Evolutionary conservation across 2,113 vertebrate species (phyloP).

Genomic region (Myotis lucifugus): DNA sequence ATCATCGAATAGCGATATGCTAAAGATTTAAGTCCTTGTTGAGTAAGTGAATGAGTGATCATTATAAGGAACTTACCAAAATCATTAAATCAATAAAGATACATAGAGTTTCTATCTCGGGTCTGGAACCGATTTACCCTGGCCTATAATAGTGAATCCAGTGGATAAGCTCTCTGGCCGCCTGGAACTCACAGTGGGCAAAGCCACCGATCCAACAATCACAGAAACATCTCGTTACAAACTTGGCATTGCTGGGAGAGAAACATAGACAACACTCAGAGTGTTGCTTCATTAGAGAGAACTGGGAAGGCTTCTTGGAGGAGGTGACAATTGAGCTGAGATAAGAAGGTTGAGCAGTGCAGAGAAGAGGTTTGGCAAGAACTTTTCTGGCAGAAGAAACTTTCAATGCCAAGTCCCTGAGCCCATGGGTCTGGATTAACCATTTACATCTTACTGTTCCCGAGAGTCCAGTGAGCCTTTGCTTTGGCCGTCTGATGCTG

Average conservation of each 20-base stretch:
- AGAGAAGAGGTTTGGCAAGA: background rate
- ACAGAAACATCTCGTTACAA: background rate
- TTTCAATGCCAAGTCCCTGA: background rate
- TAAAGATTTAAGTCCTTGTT: background rate
- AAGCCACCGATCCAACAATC: background rate
- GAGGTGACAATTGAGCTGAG: background rate
- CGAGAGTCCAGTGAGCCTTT: background rate
- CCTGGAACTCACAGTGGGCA: background rate
- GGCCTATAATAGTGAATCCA: background rate
- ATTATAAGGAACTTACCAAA: background rate
- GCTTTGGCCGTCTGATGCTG: background rate
- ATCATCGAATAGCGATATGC: background rate
- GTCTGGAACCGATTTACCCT: background rate
- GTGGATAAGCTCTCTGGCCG: background rate
- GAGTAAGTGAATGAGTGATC: background rate
- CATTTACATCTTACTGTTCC: background rate
- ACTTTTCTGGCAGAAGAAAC: background rate
- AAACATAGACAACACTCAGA: background rate
- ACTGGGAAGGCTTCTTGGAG: background rate
- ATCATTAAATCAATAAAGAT: background rate
- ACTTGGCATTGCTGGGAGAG: background rate
- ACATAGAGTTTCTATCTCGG: fast-evolving
- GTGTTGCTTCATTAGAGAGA: background rate
- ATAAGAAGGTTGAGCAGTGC: background rate
- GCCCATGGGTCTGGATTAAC: background rate